Percentiles rank a stretch among this genome's conserved stretches.
Conservation (phyloP, 30 jellyfish, hydroid and myxozoan species). For the Hydractinia symbiolongicarpus region DNA sequence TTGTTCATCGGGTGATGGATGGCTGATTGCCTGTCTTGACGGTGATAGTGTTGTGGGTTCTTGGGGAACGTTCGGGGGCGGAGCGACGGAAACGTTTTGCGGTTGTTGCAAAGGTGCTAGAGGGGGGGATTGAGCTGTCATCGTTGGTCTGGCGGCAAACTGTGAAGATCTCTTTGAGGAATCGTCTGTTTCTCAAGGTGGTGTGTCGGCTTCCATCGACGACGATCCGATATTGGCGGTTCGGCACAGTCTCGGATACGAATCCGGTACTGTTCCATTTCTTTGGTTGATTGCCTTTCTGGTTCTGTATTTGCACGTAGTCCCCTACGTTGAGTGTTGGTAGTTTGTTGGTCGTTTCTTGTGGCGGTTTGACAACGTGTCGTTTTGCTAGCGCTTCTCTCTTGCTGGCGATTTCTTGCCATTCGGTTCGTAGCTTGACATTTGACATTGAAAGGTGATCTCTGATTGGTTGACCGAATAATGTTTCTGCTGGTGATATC, state of each 20-base stretch:
- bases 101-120: too few species aligned
- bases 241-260: not conserved
- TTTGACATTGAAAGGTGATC: slow-evolving; percentile 21
- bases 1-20: too few species aligned
- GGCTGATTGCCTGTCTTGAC: too few species aligned
- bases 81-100: too few species aligned
- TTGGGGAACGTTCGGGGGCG: not conserved
- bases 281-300: not conserved
- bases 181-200: too few species aligned
- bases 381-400: slow-evolving; percentile 31
- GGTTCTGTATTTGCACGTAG: slow-evolving; percentile 5
- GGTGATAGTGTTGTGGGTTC: not conserved
- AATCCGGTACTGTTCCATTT: slow-evolving; percentile 10
- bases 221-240: too few species aligned
- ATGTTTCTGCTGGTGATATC: too few species aligned
- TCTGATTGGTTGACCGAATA: slow-evolving; percentile 22
- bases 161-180: too few species aligned
- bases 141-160: too few species aligned
- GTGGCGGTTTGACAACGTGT: not conserved
- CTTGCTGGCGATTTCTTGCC: slow-evolving; percentile 24
- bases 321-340: not conserved
- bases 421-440: slow-evolving; percentile 19
- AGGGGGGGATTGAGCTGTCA: too few species aligned
- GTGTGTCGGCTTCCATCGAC: too few species aligned
- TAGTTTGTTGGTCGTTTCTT: not conserved